These are phyloP conservation scores for Ctenodactylus gundi DNA, from an alignment of 2,113 vertebrate genomes.

Conservation along the genomic window DNA sequence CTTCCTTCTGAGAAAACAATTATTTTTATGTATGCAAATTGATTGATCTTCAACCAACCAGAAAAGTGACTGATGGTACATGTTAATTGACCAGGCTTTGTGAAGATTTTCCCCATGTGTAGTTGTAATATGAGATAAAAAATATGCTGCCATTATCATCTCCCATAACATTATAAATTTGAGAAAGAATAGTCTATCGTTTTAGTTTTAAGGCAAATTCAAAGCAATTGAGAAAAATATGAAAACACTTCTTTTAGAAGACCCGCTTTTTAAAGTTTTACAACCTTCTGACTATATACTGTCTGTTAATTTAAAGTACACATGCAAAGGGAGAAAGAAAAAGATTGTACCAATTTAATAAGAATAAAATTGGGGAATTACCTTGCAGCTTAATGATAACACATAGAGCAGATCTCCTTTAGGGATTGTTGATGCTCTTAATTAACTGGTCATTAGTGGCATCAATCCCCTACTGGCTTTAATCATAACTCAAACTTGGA, in stretches of 20 bases:
- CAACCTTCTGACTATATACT: not conserved
- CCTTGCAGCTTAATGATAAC: conserved; percentile 58
- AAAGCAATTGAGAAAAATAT: not conserved
- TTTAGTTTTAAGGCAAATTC: conserved; percentile 4
- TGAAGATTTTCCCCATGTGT: not conserved
- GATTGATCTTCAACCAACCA: not conserved
- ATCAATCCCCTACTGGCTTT: conserved; percentile 43
- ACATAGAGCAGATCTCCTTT: conserved; percentile 53
- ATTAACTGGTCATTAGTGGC: conserved; percentile 68
- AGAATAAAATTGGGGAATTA: conserved; percentile 61
- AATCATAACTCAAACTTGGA: conserved; percentile 24
- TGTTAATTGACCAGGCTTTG: rapidly evolving
- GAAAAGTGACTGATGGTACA: no score
- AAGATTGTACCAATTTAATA: conserved; percentile 55
- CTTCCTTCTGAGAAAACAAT: not conserved
- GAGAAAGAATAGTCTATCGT: not conserved
- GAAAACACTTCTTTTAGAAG: not conserved
- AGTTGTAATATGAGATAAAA: not conserved
- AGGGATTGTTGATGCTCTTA: conserved; percentile 46
- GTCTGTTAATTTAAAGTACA: conserved; percentile 60
- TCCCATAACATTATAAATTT: not conserved
- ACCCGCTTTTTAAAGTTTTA: not conserved
- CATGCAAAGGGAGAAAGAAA: not conserved
- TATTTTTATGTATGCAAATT: not conserved
- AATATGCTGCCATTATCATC: not conserved